These are phyloP conservation scores for Campoletis raptor DNA, from an alignment of 2,888 invertebrate species.

Conservation along the genomic window DNA sequence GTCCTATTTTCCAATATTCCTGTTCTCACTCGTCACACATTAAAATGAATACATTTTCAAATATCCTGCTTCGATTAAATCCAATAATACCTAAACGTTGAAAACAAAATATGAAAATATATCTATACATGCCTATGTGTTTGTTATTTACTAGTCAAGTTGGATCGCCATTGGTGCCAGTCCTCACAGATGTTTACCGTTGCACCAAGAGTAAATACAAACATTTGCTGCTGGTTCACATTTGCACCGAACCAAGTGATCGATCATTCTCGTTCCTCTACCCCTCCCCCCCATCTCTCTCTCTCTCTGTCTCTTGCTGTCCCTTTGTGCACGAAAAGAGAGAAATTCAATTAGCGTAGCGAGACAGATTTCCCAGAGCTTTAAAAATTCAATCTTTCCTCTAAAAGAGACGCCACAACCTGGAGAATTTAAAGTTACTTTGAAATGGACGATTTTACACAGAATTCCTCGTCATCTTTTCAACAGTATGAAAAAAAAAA, in stretches of 20 bases:
- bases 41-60: conserved; percentile 9
- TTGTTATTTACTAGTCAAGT: not conserved
- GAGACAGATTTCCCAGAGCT: conserved; percentile 27
- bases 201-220: conserved; percentile 40
- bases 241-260: conserved; percentile 32
- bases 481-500: not conserved
- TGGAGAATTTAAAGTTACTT: not conserved
- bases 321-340: conserved; percentile 10
- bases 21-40: not conserved
- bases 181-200: conserved; percentile 32
- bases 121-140: not conserved
- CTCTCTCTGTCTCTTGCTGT: not conserved
- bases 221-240: conserved; percentile 37
- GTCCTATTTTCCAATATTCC: conserved; percentile 37
- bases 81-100: conserved; percentile 30
- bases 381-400: conserved; percentile 16
- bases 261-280: conserved; percentile 7
- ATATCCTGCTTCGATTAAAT: conserved; percentile 28
- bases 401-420: not conserved
- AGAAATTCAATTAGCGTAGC: conserved; percentile 31
- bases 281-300: not conserved
- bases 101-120: conserved; percentile 39
- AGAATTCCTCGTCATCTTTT: not conserved
- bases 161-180: conserved; percentile 24
- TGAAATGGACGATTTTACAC: not conserved